These are phyloP conservation scores for Hycleus phaleratus DNA, from an alignment of 1,140 invertebrate genomes.

Conservation along the genomic window DNA sequence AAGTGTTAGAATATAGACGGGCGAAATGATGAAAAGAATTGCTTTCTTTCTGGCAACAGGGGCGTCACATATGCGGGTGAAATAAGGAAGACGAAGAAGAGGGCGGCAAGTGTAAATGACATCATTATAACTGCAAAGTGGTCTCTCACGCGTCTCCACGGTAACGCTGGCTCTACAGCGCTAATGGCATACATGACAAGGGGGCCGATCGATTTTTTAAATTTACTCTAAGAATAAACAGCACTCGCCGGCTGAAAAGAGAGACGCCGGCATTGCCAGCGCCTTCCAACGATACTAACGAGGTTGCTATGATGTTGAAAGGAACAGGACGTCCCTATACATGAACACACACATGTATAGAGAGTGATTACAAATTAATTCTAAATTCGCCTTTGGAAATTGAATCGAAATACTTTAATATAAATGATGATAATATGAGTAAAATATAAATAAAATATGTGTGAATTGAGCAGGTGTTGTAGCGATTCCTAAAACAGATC, in stretches of 20 bases:
- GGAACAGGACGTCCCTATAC: too few species aligned
- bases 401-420: too few species aligned
- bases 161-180: slow-evolving; percentile 33
- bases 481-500: slow-evolving; percentile 16
- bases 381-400: too few species aligned
- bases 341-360: too few species aligned
- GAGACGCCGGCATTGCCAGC: background rate
- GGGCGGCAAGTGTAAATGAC: slow-evolving; percentile 43
- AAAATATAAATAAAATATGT: too few species aligned
- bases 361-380: too few species aligned
- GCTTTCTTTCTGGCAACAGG: slow-evolving; percentile 30
- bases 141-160: slow-evolving; percentile 39
- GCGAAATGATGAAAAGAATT: slow-evolving; percentile 38
- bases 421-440: too few species aligned
- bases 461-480: background rate
- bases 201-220: slow-evolving; percentile 42
- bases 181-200: slow-evolving; percentile 44
- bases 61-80: slow-evolving; percentile 37
- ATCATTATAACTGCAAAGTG: slow-evolving; percentile 44
- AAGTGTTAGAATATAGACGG: slow-evolving; percentile 1
- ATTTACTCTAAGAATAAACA: slow-evolving; percentile 41
- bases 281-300: too few species aligned
- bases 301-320: too few species aligned
- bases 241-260: slow-evolving; percentile 11
- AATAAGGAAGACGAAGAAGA: slow-evolving; percentile 29